Conservation (phyloP, 2,113 vertebrate species). For the Athene noctua region DNA sequence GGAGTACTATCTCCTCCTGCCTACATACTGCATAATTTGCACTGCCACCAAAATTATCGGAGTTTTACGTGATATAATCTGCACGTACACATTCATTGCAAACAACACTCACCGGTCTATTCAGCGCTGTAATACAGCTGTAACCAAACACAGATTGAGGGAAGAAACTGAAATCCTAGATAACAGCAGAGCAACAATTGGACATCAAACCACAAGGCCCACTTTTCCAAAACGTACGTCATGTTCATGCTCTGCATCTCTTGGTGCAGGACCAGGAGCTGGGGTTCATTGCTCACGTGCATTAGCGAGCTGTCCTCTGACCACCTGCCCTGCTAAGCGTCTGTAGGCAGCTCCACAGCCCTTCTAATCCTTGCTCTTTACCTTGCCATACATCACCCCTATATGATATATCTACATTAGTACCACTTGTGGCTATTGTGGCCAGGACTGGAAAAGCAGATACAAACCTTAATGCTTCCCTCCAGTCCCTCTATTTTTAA, state of each 20-base stretch:
- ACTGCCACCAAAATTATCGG: background rate
- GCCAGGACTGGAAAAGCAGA: background rate
- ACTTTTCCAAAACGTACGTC: fast-evolving
- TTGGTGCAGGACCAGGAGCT: background rate
- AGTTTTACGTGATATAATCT: background rate
- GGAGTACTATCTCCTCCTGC: background rate
- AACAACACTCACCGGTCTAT: background rate
- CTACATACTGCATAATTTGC: background rate
- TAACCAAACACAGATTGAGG: background rate
- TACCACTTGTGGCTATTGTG: background rate
- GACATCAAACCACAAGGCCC: background rate
- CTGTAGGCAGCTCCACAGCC: background rate
- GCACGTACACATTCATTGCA: background rate
- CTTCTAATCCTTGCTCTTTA: background rate
- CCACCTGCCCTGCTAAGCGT: background rate
- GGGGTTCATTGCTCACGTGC: background rate
- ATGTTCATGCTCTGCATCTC: background rate
- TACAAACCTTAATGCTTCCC: background rate
- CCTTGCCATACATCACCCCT: background rate
- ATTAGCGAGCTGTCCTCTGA: background rate
- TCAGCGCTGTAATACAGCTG: background rate
- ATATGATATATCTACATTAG: background rate
- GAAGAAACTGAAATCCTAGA: background rate
- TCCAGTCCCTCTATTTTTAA: background rate
- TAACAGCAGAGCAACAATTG: fast-evolving